Conservation (phyloP, 30 jellyfish, hydroid and myxozoan genomes). For the Hydractinia symbiolongicarpus region DNA sequence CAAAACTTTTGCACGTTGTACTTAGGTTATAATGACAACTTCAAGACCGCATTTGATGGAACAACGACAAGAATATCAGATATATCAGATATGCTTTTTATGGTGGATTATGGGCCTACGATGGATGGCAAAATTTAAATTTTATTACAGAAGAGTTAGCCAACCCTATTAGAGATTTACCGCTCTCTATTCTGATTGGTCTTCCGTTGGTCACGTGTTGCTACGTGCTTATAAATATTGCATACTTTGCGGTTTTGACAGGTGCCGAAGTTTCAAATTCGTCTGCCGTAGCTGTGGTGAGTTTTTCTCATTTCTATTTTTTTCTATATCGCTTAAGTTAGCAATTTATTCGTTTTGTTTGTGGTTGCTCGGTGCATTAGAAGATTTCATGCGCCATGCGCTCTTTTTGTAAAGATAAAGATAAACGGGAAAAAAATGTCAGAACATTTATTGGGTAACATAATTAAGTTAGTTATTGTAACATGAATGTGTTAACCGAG, state of each 20-base stretch:
- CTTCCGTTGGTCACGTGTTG: constrained; percentile 45
- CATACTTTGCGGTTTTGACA: constrained; percentile 36
- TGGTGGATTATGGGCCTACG: constrained; percentile 56
- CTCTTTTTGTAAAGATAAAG: too few relatives aligned
- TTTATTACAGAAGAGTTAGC: constrained; percentile 37
- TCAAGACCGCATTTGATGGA: constrained; percentile 25
- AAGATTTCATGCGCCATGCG: too few relatives aligned
- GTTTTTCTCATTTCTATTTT: not conserved
- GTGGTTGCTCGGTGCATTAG: too few relatives aligned
- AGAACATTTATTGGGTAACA: too few relatives aligned
- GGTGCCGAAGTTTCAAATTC: constrained; percentile 23
- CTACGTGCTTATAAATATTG: constrained; percentile 29
- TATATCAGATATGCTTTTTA: constrained; percentile 43
- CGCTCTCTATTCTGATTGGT: constrained; percentile 43
- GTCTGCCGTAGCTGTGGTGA: constrained; percentile 47
- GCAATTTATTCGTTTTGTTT: too few relatives aligned
- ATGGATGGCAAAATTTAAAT: constrained; percentile 46
- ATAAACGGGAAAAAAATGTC: too few relatives aligned
- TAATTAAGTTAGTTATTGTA: too few relatives aligned
- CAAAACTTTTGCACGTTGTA: not conserved
- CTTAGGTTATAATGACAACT: constrained; percentile 25
- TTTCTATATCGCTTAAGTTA: too few relatives aligned
- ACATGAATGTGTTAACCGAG: too few relatives aligned
- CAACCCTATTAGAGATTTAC: constrained; percentile 42
- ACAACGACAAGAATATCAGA: constrained; percentile 29